phyloP scores from a whole-genome alignment of 37 sponge, comb jelly and placozoan genomes.

The Geodia barretti region DNA sequence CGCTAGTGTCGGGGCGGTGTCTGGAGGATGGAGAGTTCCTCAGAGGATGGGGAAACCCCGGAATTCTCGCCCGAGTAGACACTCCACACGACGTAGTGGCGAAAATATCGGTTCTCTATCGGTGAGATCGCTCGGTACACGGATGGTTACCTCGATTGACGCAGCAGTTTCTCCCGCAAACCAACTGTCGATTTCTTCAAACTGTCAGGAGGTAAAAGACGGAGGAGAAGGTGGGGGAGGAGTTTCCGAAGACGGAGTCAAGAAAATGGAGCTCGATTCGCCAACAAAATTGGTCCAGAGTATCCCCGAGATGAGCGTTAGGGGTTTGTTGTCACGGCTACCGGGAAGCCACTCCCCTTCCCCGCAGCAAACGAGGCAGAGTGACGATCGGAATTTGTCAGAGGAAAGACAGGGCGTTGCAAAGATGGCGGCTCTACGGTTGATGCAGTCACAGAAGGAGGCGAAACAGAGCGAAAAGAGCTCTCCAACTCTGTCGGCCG shows the following conservation, averaged over 20 bases:
- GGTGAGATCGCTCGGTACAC: no score
- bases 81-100: neutral
- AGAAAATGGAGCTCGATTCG: neutral
- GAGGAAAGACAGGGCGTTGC: neutral
- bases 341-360: neutral
- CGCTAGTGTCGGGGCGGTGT: neutral
- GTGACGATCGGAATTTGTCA: neutral
- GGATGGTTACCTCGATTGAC: neutral
- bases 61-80: neutral
- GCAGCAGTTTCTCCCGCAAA: neutral
- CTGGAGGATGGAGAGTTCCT: neutral
- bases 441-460: neutral
- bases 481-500: neutral
- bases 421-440: neutral
- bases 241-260: neutral
- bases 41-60: neutral
- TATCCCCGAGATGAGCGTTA: neutral
- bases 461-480: neutral
- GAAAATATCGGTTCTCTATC: neutral
- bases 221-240: neutral
- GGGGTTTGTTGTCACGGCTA: neutral
- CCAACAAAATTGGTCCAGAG: neutral
- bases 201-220: neutral
- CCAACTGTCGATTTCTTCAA: no score
- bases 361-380: neutral